phyloP scores from a whole-genome alignment of 2,888 invertebrate species.

The Flexamia atlantica region DNA sequence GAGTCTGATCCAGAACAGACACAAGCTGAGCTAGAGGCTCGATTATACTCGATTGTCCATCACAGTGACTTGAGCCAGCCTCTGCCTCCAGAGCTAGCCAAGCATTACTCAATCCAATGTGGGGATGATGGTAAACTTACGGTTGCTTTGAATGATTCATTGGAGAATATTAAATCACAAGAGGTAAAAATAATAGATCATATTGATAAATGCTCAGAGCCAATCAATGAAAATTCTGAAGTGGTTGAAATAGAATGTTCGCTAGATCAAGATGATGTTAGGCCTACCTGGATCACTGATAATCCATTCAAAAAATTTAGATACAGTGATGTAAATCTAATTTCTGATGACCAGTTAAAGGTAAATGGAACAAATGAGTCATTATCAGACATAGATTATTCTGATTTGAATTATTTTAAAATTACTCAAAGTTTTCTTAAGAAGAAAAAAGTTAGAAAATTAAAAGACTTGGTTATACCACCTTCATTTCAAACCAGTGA shows the following conservation, averaged over 20 bases:
- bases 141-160: conserved; percentile 54
- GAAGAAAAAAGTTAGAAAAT: conserved; percentile 14
- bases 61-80: conserved; percentile 63
- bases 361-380: background rate
- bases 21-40: conserved; percentile 53
- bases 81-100: conserved; percentile 55
- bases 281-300: background rate
- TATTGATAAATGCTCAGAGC: background rate
- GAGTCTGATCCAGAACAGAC: conserved; percentile 52
- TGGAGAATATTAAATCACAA: conserved; percentile 33
- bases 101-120: conserved; percentile 45
- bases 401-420: conserved; percentile 17
- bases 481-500: background rate
- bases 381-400: background rate
- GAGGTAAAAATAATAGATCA: conserved; percentile 25
- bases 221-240: background rate
- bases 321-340: conserved; percentile 38
- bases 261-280: background rate
- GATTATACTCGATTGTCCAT: conserved; percentile 59
- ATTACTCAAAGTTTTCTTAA: conserved; percentile 1
- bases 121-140: conserved; percentile 38
- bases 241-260: conserved; percentile 17
- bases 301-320: conserved; percentile 1
- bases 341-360: background rate
- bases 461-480: conserved; percentile 19